A percentile compares a stretch with the other conserved stretches of the same genome.
Conservation (phyloP, 2,888 invertebrate species). For the Rhaphigaster nebulosa region DNA sequence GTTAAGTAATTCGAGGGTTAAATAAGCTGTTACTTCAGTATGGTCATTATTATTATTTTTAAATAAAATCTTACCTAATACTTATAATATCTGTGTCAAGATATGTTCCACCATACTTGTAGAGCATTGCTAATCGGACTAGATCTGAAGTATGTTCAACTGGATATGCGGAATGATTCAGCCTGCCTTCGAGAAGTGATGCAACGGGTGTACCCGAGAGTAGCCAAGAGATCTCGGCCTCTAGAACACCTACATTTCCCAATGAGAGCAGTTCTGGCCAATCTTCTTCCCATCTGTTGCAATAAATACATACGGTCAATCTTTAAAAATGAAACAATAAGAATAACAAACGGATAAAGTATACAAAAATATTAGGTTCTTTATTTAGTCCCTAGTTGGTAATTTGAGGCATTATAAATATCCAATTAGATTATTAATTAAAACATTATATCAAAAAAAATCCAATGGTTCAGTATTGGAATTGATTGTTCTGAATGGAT, state of each 20-base stretch:
- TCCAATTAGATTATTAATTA: neutral
- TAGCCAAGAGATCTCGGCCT: slow-evolving; percentile 49
- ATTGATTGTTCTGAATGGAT: too few species aligned
- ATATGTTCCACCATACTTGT: slow-evolving; percentile 63
- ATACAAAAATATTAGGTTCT: neutral
- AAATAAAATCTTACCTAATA: slow-evolving; percentile 60
- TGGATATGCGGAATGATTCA: slow-evolving; percentile 59
- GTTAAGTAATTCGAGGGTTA: too few species aligned
- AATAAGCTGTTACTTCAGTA: too few species aligned
- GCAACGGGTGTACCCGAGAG: neutral
- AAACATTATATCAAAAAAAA: neutral
- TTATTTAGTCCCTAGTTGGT: neutral
- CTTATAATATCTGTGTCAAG: slow-evolving; percentile 63
- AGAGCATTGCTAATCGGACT: slow-evolving; percentile 61
- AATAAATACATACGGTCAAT: too few species aligned
- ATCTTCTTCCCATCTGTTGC: neutral
- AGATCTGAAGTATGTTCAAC: slow-evolving; percentile 63
- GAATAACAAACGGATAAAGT: neutral
- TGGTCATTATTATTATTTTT: neutral
- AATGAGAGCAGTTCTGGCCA: slow-evolving; percentile 11
- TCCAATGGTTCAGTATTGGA: too few species aligned
- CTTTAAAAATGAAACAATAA: too few species aligned
- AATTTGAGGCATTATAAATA: too few species aligned
- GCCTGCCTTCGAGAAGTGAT: neutral
- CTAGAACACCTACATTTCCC: slow-evolving; percentile 38